phyloP scores from a whole-genome alignment of 2,888 invertebrate genomes.

The Ephialtes manifestator region DNA sequence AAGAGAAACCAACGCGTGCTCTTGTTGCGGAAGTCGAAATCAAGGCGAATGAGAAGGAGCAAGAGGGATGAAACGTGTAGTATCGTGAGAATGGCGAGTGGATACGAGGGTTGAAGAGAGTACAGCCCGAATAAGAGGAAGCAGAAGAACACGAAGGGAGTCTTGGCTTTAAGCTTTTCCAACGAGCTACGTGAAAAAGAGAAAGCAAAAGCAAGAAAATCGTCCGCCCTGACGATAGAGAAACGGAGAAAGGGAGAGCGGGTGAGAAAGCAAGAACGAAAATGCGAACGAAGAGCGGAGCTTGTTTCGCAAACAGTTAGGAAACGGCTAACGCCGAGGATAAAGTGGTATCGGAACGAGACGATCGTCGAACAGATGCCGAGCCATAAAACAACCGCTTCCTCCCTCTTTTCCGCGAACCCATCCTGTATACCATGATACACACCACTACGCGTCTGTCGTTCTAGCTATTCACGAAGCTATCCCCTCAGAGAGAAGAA shows the following conservation, averaged over 20 bases:
- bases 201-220: conserved; percentile 29
- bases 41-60: conserved; percentile 53
- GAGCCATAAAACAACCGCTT: conserved; percentile 85
- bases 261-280: conserved; percentile 61
- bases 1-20: conserved; percentile 40
- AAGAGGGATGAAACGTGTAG: conserved; percentile 27
- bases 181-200: conserved; percentile 26
- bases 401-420: conserved; percentile 75
- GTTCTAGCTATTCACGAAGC: conserved; percentile 64
- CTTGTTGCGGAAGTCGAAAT: conserved; percentile 48
- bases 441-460: conserved; percentile 48
- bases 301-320: conserved; percentile 86
- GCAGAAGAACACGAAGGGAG: conserved; percentile 51
- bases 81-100: conserved; percentile 51
- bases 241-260: conserved; percentile 32
- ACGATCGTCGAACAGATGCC: conserved; percentile 86
- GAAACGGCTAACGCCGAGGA: conserved; percentile 85
- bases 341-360: conserved; percentile 86
- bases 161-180: conserved; percentile 66
- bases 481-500: conserved; percentile 55
- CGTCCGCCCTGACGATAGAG: conserved; percentile 11
- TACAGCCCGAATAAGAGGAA: conserved; percentile 54
- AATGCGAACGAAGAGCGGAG: conserved; percentile 67
- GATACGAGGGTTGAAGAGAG: conserved; percentile 53
- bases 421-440: conserved; percentile 42